Evolutionary conservation across 2,888 invertebrate genomes (phyloP), one percentile per base, ranked within the genome.

Genomic region (Osedax fenrisi): DNA sequence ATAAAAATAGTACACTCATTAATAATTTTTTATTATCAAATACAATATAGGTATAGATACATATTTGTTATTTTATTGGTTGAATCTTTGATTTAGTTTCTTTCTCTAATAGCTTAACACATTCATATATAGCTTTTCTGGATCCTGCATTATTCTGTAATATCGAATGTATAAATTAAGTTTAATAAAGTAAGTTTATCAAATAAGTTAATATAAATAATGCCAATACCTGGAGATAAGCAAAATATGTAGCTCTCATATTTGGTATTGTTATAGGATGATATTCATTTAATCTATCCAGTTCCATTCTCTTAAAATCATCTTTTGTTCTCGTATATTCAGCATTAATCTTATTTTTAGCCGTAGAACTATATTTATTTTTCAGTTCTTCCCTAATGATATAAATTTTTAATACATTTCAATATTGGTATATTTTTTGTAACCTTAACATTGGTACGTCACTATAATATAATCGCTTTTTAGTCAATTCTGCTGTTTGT

Each of bases 241-340:
- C 84, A 77, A 81, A 81, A 77, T 84, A 84, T 2, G 83, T 80
- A 3, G 79, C 78, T 27, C 79, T 73, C 82, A 84, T 82, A 77
- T 82, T 81, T 17, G 78, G 78, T 3, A 82, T 75, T 75, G 79
- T 82, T 0, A 77, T 62, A 0, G 80, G 80, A 75, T 82, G 82
- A 21, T 82, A 79, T 68, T 82, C 81, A 21, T 82, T 80, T 70
- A 84, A 62, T 72, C 79, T 79, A 76, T 84, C 82, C 69, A 84
- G 77, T 64, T 82, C 82, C 82, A 84, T 83, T 66, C 84, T 75
- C 78, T 81, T 82, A 78, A 83, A 83, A 75, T 84, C 84, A 56
- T 82, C 78, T 74, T 80, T 81, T 3, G 83, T 84, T 62, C 82
- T 71, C 2, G 78, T 78, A 77, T 83, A 83, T 62, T 84, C 84